Base-by-base conservation (phyloP, 1,140 invertebrate genomes). In the Drosophila kepulauana region DNA sequence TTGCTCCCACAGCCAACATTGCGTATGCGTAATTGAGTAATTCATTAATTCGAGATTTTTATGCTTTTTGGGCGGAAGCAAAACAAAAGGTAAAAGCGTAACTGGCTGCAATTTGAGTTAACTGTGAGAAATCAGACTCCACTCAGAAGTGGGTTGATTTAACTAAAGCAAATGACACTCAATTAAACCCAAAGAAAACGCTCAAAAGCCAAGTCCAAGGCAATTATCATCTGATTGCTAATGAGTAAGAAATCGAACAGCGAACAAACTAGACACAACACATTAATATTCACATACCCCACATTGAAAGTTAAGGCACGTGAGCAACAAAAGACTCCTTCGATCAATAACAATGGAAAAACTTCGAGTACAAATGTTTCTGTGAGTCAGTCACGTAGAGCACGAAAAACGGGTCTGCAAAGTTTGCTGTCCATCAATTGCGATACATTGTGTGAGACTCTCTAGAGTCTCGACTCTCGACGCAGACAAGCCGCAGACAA, bases 201-300 rank as follows among this genome's bases (percentile, higher is more conserved):
- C 68, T 58, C 61, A 52, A 56, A 48, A 25, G 20, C 20, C 20
- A 41, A 79, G 68, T 77, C 74, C 69, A 58, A 74, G 78, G 79
- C 66, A 72, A 84, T 88, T 88, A 88, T 41, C 80, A 81, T 79
- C 75, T 75, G 62, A 88, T 78, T 78, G 85, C 70, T 88, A 88
- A 89, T 79, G 54, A 72, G 52, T 45, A n/a, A 70, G 69, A 70
- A 46, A 72, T 20, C 41, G 16, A 62, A 62, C 8, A 75, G 46
- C 41, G 45, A 41, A 16, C 51, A 38, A 38, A 38, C 8, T 25
- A 8, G 16, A 35, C 25, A 67, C 62, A 69, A 67, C 58, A 69
- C 62, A 85, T 75, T 85, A 81, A 78, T 68, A 78, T 65, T 67
- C 30, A 51, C 61, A 80, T 64, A 41, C 3, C n/a, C n/a, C 11